Conservation (phyloP, 2,888 invertebrate species). For the Monopis laevigella region DNA sequence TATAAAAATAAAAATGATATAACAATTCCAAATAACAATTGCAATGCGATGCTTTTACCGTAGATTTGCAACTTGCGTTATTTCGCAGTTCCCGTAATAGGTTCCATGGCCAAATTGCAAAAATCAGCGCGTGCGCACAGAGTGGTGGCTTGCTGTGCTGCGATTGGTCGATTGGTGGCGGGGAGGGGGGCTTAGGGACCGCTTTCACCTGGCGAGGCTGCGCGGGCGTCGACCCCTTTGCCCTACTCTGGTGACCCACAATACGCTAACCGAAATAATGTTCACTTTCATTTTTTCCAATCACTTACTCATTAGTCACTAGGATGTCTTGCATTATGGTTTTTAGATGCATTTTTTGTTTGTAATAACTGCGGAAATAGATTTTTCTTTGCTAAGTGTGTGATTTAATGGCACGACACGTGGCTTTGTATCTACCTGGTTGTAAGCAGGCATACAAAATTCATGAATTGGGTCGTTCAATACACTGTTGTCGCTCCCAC, state of each 20-base stretch:
- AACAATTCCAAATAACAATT: too few species aligned
- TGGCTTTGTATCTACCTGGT: too few species aligned
- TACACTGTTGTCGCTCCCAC: too few species aligned
- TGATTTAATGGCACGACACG: too few species aligned
- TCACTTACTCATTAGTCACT: conserved; percentile 41
- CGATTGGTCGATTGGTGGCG: conserved; percentile 33
- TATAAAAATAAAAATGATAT: too few species aligned
- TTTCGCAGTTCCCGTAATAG: conserved; percentile 61
- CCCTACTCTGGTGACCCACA: conserved; percentile 65
- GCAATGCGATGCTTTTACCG: too few species aligned
- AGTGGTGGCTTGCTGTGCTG: conserved; percentile 38
- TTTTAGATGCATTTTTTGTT: too few species aligned
- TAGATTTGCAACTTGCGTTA: conserved; percentile 52
- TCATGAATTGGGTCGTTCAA: too few species aligned
- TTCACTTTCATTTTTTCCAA: conserved; percentile 59
- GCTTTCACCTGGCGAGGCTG: conserved; percentile 9
- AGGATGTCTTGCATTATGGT: too few species aligned
- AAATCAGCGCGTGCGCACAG: conserved; percentile 58
- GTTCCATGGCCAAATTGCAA: conserved; percentile 66
- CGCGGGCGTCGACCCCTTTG: conserved; percentile 55
- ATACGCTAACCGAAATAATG: conserved; percentile 51
- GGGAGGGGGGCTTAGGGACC: conserved; percentile 26
- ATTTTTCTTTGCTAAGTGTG: too few species aligned
- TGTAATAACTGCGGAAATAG: too few species aligned
- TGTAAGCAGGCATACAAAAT: too few species aligned